A percentile compares a stretch with the other conserved stretches of the same genome.
phyloP scores from a whole-genome alignment of 2,113 vertebrate species.

The Morone chrysops region DNA sequence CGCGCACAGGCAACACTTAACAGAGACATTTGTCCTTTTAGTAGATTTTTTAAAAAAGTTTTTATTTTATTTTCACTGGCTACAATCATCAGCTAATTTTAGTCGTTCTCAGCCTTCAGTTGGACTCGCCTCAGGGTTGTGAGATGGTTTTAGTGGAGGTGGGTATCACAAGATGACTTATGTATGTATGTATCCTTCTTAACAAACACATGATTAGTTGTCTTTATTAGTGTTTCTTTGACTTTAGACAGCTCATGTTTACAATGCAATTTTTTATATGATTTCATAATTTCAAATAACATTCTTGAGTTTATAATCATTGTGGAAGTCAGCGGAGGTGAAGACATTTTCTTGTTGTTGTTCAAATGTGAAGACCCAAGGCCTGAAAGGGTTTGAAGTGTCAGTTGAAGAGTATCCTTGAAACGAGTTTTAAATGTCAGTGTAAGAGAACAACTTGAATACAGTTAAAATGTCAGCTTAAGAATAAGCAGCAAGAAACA shows the following conservation, averaged over 20 bases:
- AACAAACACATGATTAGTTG: not conserved
- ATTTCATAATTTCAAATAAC: not conserved
- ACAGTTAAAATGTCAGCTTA: not conserved
- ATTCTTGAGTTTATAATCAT: not conserved
- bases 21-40: constrained; percentile 31
- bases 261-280: not conserved
- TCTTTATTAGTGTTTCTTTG: not conserved
- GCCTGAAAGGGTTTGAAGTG: not conserved
- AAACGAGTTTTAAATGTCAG: not conserved
- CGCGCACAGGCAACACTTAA: constrained; percentile 11
- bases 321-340: not conserved
- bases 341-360: not conserved
- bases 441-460: not conserved
- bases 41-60: not conserved
- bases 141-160: constrained; percentile 17
- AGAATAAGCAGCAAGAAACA: not conserved
- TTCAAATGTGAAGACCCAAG: not conserved
- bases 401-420: not conserved
- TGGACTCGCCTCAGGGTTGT: constrained; percentile 43
- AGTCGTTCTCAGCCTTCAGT: constrained; percentile 12
- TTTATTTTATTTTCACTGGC: constrained; percentile 33
- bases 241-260: not conserved
- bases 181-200: constrained; percentile 10
- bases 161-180: constrained; percentile 22
- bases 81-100: constrained; percentile 37